Evolutionary conservation across 1,140 invertebrate species (phyloP), one percentile per base, ranked within the genome.

Genomic region (Centruroides sculpturatus): DNA sequence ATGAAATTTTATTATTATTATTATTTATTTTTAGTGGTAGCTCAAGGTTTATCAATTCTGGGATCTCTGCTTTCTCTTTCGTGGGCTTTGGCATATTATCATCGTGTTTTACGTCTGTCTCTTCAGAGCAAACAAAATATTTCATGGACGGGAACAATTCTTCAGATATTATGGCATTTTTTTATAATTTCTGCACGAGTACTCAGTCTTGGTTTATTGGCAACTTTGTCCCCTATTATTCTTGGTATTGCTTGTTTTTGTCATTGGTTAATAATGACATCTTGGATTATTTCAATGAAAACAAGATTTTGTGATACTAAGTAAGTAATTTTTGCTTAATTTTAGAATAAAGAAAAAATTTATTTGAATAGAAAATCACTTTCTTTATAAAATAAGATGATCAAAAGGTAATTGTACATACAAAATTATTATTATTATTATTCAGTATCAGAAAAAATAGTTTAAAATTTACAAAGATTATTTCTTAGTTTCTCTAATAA

Each of bases 51-150:
- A 52, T 86, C 83, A 4, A 83, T 89, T 57, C 71, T 75, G 6
- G 84, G 83, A 56, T 90, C 88, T 0, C 78, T 91, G 64, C 72
- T 83, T 4, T 87, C 86, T 60, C 83, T 92, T 79, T 85, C 86
- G 1, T 90, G 87, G 86, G 84, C 85, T 12, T 80, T 92, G 72
- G 85, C 85, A 0, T 84, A 83, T 36, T 92, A 91, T 71, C 84
- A 92, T 71, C 80, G 85, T 62, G 82, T 84, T 23, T 79, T 90
- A 54, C 77, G 89, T 53, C 82, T 85, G 67, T 82, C 82, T 35
- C 79, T 87, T 71, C 76, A 79, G 66, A 81, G 85, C 63, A 85
- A 87, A 72, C 70, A 76, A 34, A 87, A 89, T 69, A 83, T 89
- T 60, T 79, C 76, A 46, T 78, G 78, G 74, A 66, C 70, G 11